Evolutionary conservation across 1,140 invertebrate species (phyloP), one percentile per base, ranked within the genome.

Genomic region (Drosophila varians): DNA sequence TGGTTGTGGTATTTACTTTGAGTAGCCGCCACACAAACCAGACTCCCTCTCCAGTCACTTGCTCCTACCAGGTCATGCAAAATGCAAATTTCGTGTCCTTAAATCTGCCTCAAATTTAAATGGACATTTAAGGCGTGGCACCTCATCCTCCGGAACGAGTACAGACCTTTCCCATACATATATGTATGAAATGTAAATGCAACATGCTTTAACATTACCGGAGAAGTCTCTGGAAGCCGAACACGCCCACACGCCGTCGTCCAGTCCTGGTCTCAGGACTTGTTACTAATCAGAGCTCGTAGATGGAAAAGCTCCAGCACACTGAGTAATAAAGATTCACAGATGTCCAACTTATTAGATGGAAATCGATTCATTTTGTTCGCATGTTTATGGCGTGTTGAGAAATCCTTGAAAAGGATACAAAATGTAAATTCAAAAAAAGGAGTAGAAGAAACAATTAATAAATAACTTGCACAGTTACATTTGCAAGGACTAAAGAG

Each of bases 1-100:
- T 73, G 23, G 75, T 66, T 57, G 76, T 86, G 65, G 79, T 74
- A 84, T 84, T 84, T 84, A 75, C 79, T 86, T 75, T 65, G 57
- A 78, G 70, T 69, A 57, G 74, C 48, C 34, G 26, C 43, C 23
- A 11, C 21, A 11, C 60, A 43, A 21, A 42, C 56, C 45, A 18
- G 12, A 31, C 43, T 34, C 14, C 28, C 36, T 4, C 9, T 4
- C 34, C 46, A 18, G 25, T 14, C 14, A 3, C 14, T 45, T 21
- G 53, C 16, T 9, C 38, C 31, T 18, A 38, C 34, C 34, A 2
- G 57, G 43, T 45, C 54, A 62, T 65, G 65, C 57, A 56, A 31
- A 31, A 31, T 31, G 28, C 28, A 79, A 12, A 62, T 78, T 34
- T 61, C 49, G 49, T 71, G 46, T 62, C 47, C 79, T 83, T 84